A percentile compares a stretch with the other conserved stretches of the same genome.
Evolutionary conservation across 1,140 invertebrate genomes (phyloP).

Genomic region (Drosophila bipectinata): DNA sequence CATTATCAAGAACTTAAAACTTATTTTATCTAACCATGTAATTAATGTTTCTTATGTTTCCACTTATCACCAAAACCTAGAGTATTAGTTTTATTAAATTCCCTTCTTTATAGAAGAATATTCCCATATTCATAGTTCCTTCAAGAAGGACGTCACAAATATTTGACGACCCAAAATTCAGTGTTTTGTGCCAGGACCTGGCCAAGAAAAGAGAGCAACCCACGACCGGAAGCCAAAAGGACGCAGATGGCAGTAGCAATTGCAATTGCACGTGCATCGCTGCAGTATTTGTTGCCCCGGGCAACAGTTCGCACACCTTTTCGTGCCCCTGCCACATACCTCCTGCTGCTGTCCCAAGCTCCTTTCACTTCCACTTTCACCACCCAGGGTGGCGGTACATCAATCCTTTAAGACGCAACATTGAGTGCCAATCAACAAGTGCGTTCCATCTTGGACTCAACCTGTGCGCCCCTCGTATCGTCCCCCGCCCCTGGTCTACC

Average conservation of each 20-base stretch:
- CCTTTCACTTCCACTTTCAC: background rate
- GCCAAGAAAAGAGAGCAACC: conserved; percentile 18
- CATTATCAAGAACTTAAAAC: background rate
- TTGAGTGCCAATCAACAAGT: conserved; percentile 82
- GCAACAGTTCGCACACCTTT: conserved; percentile 26
- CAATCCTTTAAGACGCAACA: conserved; percentile 81
- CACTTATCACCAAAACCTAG: conserved; percentile 7
- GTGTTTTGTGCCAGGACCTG: conserved; percentile 20
- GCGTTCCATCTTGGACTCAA: conserved; percentile 71
- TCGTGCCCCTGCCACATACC: conserved; percentile 1
- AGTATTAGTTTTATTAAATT: background rate
- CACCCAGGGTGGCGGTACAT: conserved; percentile 54
- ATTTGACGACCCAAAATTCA: conserved; percentile 10
- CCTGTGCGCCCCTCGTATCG: conserved; percentile 4
- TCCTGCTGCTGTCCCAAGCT: background rate
- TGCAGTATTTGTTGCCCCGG: conserved; percentile 55
- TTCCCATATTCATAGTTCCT: conserved; percentile 38
- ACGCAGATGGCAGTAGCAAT: conserved; percentile 1
- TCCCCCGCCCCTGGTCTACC: background rate
- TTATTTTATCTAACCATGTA: background rate
- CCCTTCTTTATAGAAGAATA: too few species aligned
- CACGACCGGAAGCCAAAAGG: conserved; percentile 4
- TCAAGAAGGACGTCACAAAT: conserved; percentile 20
- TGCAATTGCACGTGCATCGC: conserved; percentile 57
- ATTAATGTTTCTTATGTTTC: conserved; percentile 2